Evolutionary conservation across 2,113 vertebrate species (phyloP).

Genomic region (Baryphthengus martii): DNA sequence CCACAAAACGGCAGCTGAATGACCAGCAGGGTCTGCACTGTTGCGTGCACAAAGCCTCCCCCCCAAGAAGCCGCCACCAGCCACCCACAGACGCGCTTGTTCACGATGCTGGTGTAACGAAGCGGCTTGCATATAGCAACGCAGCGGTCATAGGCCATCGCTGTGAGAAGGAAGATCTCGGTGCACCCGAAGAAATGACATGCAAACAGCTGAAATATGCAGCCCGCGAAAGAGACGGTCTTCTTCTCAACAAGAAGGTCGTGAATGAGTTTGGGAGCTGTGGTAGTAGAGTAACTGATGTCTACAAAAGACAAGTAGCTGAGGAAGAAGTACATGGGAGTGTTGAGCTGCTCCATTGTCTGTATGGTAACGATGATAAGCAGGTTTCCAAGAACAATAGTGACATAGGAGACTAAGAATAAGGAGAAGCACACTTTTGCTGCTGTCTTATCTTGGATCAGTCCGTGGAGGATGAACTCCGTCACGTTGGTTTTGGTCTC

Average conservation of each 20-base stretch:
- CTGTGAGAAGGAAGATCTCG: slow-evolving; percentile 56
- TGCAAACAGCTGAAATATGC: slow-evolving; percentile 46
- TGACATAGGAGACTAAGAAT: neutral
- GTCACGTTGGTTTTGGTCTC: neutral
- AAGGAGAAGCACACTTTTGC: neutral
- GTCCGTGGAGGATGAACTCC: neutral
- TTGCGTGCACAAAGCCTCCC: neutral
- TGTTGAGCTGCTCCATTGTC: slow-evolving; percentile 18
- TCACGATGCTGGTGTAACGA: slow-evolving; percentile 34
- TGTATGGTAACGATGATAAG: slow-evolving; percentile 30
- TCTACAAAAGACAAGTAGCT: slow-evolving; percentile 55
- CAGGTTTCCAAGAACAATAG: neutral
- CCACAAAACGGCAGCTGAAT: neutral
- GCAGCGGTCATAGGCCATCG: slow-evolving; percentile 53
- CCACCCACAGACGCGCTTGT: neutral
- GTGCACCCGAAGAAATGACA: slow-evolving; percentile 57
- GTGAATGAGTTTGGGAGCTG: slow-evolving; percentile 48
- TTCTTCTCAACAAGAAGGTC: slow-evolving; percentile 36
- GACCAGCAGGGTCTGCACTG: neutral
- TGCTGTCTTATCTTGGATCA: neutral
- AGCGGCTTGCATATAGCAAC: slow-evolving; percentile 47
- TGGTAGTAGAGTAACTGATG: slow-evolving; percentile 49
- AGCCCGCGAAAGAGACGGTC: slow-evolving; percentile 41
- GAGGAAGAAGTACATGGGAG: slow-evolving; percentile 65
- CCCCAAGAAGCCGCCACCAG: neutral